Base-by-base conservation (phyloP, 2,113 vertebrate genomes). In the Nibea coibor region DNA sequence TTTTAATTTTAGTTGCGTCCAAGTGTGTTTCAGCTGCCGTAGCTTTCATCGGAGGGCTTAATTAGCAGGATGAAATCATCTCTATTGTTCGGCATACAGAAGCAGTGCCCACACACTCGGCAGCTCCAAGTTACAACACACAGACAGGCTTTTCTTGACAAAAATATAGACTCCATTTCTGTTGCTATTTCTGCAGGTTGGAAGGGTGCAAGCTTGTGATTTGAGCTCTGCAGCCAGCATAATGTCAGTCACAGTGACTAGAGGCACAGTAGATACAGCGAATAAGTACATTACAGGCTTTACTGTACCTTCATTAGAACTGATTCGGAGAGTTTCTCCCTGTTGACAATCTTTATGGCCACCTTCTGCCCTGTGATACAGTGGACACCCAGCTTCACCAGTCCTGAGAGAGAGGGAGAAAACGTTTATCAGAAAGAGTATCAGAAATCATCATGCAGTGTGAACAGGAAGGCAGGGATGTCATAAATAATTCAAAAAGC, bases 331-430 rank as follows among this genome's bases (percentile, higher is more conserved):
- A 99, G 97, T 88, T 99, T 98, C 94, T 99, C 97, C 28, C 97
- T 94, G 95, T 99, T 99, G 93, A 99, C 97, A n/a, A 99, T 99
- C 95, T 99, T 99, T 93, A 99, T 96, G 79, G 97, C 97, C 1
- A 99, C 97, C 89, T 99, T 99, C 95, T 98, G 97, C 93, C 97
- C 97, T 0, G 97, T 99, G 86, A 99, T 97, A 77, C 97, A 97
- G 94, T 98, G 97, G 89, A 98, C 92, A 17, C 97, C 97, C 90
- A 98, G 89, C 94, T 97, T 98, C 94, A 98, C 97, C 43, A 97
- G 96, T 70, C 97, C 97, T 97, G 91, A 72, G 47, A 78, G 39
- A 8, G 11, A 35, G 6, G 42, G 1, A 67, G 72, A 57, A 47
- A 54, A 63, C 35, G 74, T 81, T 71, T 79, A 39, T 39, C 7